Percentiles rank a stretch among this genome's conserved stretches.
Evolutionary conservation across 35 echinoderm and acorn worm species (phyloP).

Genomic region (Eucidaris tribuloides): DNA sequence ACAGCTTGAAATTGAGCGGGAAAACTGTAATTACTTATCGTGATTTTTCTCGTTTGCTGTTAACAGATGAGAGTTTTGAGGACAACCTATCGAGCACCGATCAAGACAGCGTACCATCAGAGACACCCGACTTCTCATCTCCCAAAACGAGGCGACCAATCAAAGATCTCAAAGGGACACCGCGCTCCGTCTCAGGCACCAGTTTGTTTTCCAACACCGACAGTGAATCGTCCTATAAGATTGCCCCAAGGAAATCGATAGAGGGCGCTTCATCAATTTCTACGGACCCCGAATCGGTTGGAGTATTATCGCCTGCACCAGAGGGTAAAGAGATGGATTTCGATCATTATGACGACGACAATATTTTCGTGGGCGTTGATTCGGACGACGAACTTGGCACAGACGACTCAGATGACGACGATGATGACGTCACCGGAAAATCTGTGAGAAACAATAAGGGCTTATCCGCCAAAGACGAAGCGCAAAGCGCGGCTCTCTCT

Average conservation of each 20-base stretch:
- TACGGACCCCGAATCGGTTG: neutral
- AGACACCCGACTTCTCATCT: neutral
- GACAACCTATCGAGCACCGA: neutral
- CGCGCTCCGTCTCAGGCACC: neutral
- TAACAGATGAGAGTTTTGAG: neutral
- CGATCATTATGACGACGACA: neutral
- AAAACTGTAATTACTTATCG: neutral
- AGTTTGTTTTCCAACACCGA: too few relatives aligned
- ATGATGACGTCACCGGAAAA: neutral
- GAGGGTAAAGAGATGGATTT: neutral
- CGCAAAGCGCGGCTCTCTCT: too few relatives aligned
- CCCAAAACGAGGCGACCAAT: neutral
- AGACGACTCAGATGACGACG: too few relatives aligned
- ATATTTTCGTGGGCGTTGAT: conserved; percentile 2
- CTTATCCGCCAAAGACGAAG: too few relatives aligned
- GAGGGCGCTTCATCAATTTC: neutral
- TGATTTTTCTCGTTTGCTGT: neutral
- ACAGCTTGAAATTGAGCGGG: neutral
- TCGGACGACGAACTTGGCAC: neutral
- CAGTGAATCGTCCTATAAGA: too few relatives aligned
- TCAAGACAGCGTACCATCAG: neutral
- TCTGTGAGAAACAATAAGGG: too few relatives aligned
- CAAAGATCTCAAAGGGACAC: neutral
- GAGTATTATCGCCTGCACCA: neutral
- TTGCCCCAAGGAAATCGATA: neutral